These are phyloP conservation scores for Delphinus delphis DNA, from an alignment of 2,113 vertebrate species.

Conservation along the genomic window DNA sequence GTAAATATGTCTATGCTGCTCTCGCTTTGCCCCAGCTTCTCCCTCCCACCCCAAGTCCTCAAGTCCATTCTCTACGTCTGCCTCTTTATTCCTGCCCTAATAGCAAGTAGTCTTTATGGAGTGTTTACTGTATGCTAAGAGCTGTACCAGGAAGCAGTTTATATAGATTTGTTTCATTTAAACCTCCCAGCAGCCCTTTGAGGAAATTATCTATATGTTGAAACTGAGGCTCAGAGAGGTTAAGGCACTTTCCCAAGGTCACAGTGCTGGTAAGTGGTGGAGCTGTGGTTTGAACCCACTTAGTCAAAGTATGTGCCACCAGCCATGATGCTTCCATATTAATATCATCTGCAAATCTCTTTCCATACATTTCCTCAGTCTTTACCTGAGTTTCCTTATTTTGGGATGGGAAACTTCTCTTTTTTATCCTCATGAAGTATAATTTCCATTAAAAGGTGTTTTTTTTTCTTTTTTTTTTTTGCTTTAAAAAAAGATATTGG, in stretches of 20 bases:
- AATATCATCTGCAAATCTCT: not conserved
- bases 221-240: not conserved
- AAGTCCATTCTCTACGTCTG: too few relatives aligned
- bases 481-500: not conserved
- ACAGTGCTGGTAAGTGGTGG: not conserved
- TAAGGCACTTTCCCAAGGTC: not conserved
- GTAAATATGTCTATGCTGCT: too few relatives aligned
- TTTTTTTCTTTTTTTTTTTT: not conserved
- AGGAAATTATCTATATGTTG: not conserved
- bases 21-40: too few relatives aligned
- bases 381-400: slow-evolving; percentile 19
- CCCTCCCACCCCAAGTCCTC: too few relatives aligned
- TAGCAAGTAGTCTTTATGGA: not conserved
- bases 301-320: not conserved
- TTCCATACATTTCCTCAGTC: not conserved
- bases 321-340: not conserved
- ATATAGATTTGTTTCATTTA: not conserved
- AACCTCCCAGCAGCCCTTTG: not conserved
- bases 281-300: not conserved
- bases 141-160: not conserved
- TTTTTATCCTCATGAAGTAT: not conserved
- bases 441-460: not conserved
- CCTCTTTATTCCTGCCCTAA: too few relatives aligned
- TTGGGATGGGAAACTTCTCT: not conserved
- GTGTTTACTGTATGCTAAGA: not conserved